These are phyloP conservation scores for Bombus ignitus DNA, from an alignment of 1,140 invertebrate genomes.

Conservation along the genomic window DNA sequence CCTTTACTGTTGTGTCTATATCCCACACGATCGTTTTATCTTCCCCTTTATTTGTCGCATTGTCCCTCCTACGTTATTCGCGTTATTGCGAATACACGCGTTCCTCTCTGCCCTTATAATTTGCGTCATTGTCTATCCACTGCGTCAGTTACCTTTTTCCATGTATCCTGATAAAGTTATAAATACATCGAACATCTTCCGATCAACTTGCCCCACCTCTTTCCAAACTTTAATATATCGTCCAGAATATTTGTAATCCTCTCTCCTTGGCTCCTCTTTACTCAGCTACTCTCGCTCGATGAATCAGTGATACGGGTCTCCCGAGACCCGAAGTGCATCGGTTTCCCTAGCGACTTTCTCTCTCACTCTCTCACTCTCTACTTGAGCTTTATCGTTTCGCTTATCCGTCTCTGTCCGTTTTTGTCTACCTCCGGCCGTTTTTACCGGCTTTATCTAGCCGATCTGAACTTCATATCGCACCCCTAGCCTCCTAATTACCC, in stretches of 20 bases:
- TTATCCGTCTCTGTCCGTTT: conserved; percentile 37
- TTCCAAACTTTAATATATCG: background rate
- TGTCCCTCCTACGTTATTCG: background rate
- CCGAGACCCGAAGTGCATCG: background rate
- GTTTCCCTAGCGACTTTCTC: conserved; percentile 13
- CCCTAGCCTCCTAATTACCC: conserved; percentile 16
- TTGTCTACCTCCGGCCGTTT: background rate
- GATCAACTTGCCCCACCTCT: no score
- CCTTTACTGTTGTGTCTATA: background rate
- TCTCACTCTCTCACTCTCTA: no score
- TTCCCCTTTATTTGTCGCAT: background rate
- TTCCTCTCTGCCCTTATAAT: no score
- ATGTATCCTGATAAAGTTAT: background rate
- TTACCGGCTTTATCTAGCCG: conserved; percentile 14
- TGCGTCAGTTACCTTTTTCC: background rate
- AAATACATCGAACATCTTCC: background rate
- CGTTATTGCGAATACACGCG: background rate
- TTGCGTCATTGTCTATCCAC: background rate
- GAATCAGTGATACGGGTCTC: conserved; percentile 15
- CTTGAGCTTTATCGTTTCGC: conserved; percentile 15
- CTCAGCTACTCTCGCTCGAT: background rate
- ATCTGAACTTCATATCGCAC: background rate
- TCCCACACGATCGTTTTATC: background rate
- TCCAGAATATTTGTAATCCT: background rate
- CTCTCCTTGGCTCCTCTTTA: background rate